Percentiles rank a stretch among this genome's conserved stretches.
Conservation (phyloP, 2,113 vertebrate genomes). For the Macroglossus sobrinus region DNA sequence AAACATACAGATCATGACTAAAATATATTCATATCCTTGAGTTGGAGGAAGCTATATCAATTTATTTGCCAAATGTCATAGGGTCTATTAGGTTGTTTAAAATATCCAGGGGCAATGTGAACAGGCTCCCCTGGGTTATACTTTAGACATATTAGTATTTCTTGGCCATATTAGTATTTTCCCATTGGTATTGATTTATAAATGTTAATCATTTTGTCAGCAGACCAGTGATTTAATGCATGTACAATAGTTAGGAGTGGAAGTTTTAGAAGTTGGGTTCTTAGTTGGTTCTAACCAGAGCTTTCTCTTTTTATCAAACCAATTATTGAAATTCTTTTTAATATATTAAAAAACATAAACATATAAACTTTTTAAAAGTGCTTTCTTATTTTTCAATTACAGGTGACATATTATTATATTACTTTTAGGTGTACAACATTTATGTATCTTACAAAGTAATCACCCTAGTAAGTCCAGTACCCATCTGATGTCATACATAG, state of each 20-base stretch:
- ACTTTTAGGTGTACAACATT: neutral
- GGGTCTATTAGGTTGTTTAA: neutral
- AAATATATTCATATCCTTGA: neutral
- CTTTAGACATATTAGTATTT: neutral
- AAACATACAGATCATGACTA: neutral
- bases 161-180: neutral
- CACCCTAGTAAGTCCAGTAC: too few species aligned
- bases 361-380: neutral
- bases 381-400: neutral
- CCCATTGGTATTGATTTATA: neutral
- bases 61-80: neutral
- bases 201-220: neutral
- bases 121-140: neutral
- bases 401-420: neutral
- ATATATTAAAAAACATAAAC: neutral
- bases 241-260: neutral
- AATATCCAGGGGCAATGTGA: neutral
- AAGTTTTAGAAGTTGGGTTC: neutral
- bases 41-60: neutral
- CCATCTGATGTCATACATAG: neutral
- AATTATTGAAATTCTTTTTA: neutral
- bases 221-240: neutral
- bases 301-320: neutral
- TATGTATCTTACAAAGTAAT: too few species aligned
- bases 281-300: neutral